Base-by-base conservation (phyloP, 2,113 vertebrate genomes). In the Brachyistius frenatus region DNA sequence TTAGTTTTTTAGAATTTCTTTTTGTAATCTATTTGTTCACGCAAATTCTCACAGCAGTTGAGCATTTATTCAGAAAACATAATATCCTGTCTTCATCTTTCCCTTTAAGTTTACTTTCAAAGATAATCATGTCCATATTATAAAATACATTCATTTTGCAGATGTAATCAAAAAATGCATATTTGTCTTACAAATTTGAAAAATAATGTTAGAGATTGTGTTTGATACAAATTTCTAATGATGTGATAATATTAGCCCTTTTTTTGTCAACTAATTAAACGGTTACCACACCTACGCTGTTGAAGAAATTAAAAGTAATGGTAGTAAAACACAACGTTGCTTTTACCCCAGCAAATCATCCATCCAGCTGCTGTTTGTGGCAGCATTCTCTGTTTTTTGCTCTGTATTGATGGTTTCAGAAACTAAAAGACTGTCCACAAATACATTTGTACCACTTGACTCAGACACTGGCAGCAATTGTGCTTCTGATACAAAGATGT, bases 281-380 rank as follows among this genome's bases (percentile, higher is more conserved):
- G 9, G 39, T 64, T 39, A 53, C 75, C 7, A 66, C 2, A 54
- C 57, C 57, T 1, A 44, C 31, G 33, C 33, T 11, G 7, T n/a
- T 36, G 14, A 65, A 66, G 15, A 15, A 49, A 4, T 10, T 49
- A 54, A 58, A 54, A 36, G 37, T 64, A 54, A 3, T 44, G 13
- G n/a, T 37, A 30, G 52, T 7, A 16, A 39, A 73, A 46, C 32
- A 39, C 16, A 57, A 0, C 31, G 23, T 23, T 23, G 23, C 23
- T 23, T 23, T 8, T 80, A 95, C 6, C 92, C 91, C 1, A 95
- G 75, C 39, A 95, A 86, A 55, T 95, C 93, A 77, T 93, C 92
- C 88, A 95, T 93, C 93, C 93, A 94, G 75, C 84, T 93, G n/a
- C 55, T 92, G 55, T 64, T 58, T 41, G 68, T 56, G 31, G 57